phyloP scores from a whole-genome alignment of 2,888 invertebrate genomes.

The Zhuqinia jingwanae region DNA sequence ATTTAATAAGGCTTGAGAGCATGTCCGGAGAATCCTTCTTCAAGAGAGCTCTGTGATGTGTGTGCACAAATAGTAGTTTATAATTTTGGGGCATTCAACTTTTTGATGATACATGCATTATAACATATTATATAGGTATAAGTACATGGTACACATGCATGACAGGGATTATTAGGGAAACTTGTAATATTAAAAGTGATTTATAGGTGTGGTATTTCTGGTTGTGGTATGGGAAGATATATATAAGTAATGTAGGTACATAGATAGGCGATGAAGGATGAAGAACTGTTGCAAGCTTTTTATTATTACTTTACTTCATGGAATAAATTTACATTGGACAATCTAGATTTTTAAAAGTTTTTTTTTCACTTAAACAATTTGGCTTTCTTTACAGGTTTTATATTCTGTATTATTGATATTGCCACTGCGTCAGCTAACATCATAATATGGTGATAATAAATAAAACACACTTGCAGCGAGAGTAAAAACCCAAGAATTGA shows the following conservation, averaged over 20 bases:
- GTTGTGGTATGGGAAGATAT: neutral
- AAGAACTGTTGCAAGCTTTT: too few relatives aligned
- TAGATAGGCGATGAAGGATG: too few relatives aligned
- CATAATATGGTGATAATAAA: neutral
- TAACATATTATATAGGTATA: too few relatives aligned
- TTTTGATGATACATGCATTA: neutral
- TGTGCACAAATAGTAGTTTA: neutral
- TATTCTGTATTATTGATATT: neutral
- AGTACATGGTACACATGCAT: neutral
- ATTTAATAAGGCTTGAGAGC: slow-evolving; percentile 17
- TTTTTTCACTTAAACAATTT: neutral
- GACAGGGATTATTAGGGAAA: neutral
- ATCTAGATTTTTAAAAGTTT: neutral
- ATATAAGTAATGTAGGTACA: neutral
- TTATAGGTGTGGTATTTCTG: neutral
- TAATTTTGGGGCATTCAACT: neutral
- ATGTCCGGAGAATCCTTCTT: neutral
- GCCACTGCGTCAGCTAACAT: neutral
- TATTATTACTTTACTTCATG: neutral
- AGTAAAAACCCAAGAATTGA: too few relatives aligned
- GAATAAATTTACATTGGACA: neutral
- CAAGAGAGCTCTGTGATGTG: neutral
- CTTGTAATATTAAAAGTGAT: slow-evolving; percentile 5
- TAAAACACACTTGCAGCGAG: neutral
- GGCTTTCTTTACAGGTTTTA: neutral